Evolutionary conservation across 2,888 invertebrate genomes (phyloP).

Genomic region (Itoplectis maculator): DNA sequence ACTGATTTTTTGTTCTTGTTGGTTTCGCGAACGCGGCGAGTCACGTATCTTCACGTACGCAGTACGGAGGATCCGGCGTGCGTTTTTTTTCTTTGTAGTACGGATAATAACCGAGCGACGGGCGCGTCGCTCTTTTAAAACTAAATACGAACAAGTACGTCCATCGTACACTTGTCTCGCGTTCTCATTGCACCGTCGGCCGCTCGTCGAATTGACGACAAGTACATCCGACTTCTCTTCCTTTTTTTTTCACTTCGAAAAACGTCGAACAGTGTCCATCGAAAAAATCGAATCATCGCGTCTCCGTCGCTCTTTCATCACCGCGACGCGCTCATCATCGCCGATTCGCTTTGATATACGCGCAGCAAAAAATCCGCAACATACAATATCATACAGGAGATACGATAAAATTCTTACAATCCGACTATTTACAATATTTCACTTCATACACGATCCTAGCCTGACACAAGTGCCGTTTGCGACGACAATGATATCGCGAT

Average conservation of each 20-base stretch:
- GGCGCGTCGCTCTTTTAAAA: conserved; percentile 20
- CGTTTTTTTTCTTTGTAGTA: conserved; percentile 19
- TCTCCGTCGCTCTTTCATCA: not conserved
- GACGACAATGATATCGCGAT: conserved; percentile 69
- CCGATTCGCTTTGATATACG: conserved; percentile 22
- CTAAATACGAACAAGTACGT: conserved; percentile 24
- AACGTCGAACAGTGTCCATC: conserved; percentile 35
- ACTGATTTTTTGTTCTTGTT: conserved; percentile 75
- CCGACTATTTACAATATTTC: conserved; percentile 79
- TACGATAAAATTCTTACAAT: conserved; percentile 73
- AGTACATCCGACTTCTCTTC: not conserved
- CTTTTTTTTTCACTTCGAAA: conserved; percentile 16
- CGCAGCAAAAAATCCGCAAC: conserved; percentile 59
- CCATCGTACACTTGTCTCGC: conserved; percentile 6
- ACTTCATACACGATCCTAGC: conserved; percentile 72
- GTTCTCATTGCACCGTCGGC: conserved; percentile 16
- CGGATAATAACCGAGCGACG: conserved; percentile 30
- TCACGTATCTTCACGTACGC: conserved; percentile 53
- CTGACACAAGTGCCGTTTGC: conserved; percentile 74
- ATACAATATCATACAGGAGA: conserved; percentile 67
- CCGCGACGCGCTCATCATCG: conserved; percentile 11
- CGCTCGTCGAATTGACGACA: not conserved
- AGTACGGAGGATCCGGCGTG: conserved; percentile 6
- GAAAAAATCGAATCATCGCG: no score
- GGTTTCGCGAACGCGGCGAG: conserved; percentile 69